Base-by-base conservation (phyloP, 2,888 invertebrate genomes). In the Epinotia demarniana region DNA sequence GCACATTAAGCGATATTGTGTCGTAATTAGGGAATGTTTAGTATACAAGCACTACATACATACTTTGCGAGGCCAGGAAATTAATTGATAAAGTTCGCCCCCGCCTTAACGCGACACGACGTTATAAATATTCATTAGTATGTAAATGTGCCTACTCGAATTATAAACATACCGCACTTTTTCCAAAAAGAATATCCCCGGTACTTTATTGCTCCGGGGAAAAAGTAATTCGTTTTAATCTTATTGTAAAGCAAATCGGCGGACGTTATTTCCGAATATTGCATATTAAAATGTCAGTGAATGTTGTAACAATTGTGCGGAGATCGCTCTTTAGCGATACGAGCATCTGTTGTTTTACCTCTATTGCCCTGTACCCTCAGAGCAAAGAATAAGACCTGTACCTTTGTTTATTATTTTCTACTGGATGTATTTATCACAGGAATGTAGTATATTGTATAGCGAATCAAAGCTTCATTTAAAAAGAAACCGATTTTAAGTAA, bases 101-200 rank as follows among this genome's bases (percentile, higher is more conserved):
- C 55, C 77, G 75, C 75, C 75, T 69, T 75, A 57, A 64, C 77
- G 67, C 76, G 76, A 77, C 61, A 73, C 75, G 73, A 67, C 72
- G 77, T 77, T 77, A 85, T 87, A 85, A 86, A 86, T 87, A 87
- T 87, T 86, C 85, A 86, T 84, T 79, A 82, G 77, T 81, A 79
- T 81, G 79, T 79, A 79, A 75, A 84, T 83, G 78, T 78, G 78
- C 76, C 77, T 76, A 77, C 77, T 78, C 78, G 78, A 64, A 64
- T 77, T 72, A 75, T 72, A 76, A 73, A 73, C 71, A 75, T 71
- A 63, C 67, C 68, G 58, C 66, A 68, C 63, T 77, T 77, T 69
- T 75, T 68, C 67, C 39, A 49, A 60, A 74, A 62, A 33, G 43
- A 71, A 75, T 75, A 71, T 62, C 46, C 64, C 57, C 39, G 11